Conservation (phyloP, 2,888 invertebrate genomes). For the Hydroisotoma schaefferi region DNA sequence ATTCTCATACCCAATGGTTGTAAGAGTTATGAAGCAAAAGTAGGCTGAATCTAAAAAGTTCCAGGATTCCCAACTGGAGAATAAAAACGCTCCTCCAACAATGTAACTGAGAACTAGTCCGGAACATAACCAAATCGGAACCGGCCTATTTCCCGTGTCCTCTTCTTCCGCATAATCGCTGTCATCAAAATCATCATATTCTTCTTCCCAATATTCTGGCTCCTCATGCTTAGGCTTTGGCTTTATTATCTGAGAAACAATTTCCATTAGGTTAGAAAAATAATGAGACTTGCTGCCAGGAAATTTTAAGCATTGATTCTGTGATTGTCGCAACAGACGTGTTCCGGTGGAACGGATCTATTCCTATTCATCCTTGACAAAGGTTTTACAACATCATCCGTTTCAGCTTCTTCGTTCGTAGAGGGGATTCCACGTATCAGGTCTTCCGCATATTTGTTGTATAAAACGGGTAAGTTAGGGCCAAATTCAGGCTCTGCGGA, state of each 20-base stretch:
- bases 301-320: too few species aligned
- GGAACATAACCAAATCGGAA: slow-evolving; percentile 62
- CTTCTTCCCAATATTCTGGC: slow-evolving; percentile 52
- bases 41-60: slow-evolving; percentile 81
- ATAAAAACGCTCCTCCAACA: slow-evolving; percentile 80
- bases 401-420: slow-evolving; percentile 54
- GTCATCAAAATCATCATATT: slow-evolving; percentile 56
- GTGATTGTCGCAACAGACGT: too few species aligned
- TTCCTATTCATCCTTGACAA: slow-evolving; percentile 30
- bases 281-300: too few species aligned
- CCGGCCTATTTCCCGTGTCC: slow-evolving; percentile 61
- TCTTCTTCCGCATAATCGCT: slow-evolving; percentile 57
- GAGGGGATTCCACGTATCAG: slow-evolving; percentile 40
- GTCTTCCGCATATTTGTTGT: slow-evolving; percentile 64
- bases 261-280: too few species aligned
- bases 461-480: slow-evolving; percentile 59
- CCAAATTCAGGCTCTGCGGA: slow-evolving; percentile 45
- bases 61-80: slow-evolving; percentile 83
- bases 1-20: slow-evolving; percentile 66
- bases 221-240: slow-evolving; percentile 55
- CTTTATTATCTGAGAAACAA: slow-evolving; percentile 15
- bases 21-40: slow-evolving; percentile 89
- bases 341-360: slow-evolving; percentile 41
- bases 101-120: slow-evolving; percentile 68
- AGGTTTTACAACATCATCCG: background rate